These are phyloP conservation scores for Spinibarbus caldwelli DNA, from an alignment of 2,797 vertebrate species.

Conservation along the genomic window DNA sequence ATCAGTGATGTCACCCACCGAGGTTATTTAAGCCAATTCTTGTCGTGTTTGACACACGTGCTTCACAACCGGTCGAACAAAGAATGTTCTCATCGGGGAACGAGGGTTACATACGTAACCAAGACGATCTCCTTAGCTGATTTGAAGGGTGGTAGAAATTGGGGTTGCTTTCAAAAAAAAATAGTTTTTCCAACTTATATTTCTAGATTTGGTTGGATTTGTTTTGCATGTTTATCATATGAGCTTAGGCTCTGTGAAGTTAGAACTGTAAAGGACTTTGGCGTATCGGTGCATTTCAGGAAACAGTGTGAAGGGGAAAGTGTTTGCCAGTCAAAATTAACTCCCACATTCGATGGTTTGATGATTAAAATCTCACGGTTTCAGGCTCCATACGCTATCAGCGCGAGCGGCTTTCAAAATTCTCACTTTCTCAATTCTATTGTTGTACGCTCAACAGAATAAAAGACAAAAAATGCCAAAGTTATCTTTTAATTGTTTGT, in stretches of 20 bases:
- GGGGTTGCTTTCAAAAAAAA: background rate
- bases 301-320: slow-evolving; percentile 18
- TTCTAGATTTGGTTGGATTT: slow-evolving; percentile 1
- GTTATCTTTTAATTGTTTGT: slow-evolving; percentile 76
- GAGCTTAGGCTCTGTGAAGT: slow-evolving; percentile 7
- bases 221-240: slow-evolving; percentile 10
- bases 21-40: no score
- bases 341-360: slow-evolving; percentile 4
- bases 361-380: slow-evolving; percentile 29
- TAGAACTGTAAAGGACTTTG: slow-evolving; percentile 22
- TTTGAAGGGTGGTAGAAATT: background rate
- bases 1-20: no score
- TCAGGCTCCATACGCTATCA: slow-evolving; percentile 28
- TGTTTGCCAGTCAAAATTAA: slow-evolving; percentile 39
- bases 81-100: no score
- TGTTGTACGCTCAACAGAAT: background rate
- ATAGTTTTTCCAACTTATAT: background rate
- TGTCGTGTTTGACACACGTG: no score
- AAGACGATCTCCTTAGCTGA: background rate
- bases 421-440: slow-evolving; percentile 48
- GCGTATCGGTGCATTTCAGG: background rate
- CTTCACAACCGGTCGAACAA: no score
- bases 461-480: slow-evolving; percentile 64
- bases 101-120: no score
- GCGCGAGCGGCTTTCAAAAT: slow-evolving; percentile 14